Evolutionary conservation across 2,888 invertebrate genomes (phyloP), one percentile per base, ranked within the genome.

Genomic region (Drosophila antonietae): DNA sequence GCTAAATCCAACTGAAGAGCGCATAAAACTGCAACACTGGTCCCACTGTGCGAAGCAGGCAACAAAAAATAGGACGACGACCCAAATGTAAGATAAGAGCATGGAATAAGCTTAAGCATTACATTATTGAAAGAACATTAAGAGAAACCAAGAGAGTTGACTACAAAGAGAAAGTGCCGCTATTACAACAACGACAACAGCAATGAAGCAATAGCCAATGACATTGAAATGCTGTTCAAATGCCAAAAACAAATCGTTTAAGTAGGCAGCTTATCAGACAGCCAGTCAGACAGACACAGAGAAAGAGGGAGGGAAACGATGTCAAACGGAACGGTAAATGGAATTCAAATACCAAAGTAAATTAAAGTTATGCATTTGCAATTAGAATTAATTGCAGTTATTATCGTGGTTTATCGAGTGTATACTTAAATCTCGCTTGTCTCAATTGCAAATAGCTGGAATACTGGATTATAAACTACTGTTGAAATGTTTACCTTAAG

Each of bases 141-240:
- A 65, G 80, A 67, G 61, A 51, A n/a, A n/a, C 15, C 18, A 72
- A 64, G 35, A 57, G 67, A 78, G 49, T 56, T 69, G 43, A 37
- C 52, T 15, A 37, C 33, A 31, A 52, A 58, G 46, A 62, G 64
- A 69, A 52, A 20, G 49, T 47, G 43, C 9, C 15, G 18, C 12
- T 28, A 44, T 43, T 39, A 55, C 41, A 39, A 33, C 35, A 68
- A 35, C 47, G 10, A 49, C 41, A 15, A 44, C 5, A 10, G 10
- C 18, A 9, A n/a, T 9, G 18, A 49, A 46, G 39, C 15, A 49
- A 59, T 41, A 60, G 62, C 52, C 52, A 76, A 52, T 53, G 60
- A 77, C 73, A 80, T 63, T 65, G 55, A 74, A 80, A 68, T 74
- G 74, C 63, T 70, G 76, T 80, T 76, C 66, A 53, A 69, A 68